Percentiles rank a stretch among this genome's conserved stretches.
phyloP scores from a whole-genome alignment of 1,140 invertebrate species.

The Heliconius nattereri region DNA sequence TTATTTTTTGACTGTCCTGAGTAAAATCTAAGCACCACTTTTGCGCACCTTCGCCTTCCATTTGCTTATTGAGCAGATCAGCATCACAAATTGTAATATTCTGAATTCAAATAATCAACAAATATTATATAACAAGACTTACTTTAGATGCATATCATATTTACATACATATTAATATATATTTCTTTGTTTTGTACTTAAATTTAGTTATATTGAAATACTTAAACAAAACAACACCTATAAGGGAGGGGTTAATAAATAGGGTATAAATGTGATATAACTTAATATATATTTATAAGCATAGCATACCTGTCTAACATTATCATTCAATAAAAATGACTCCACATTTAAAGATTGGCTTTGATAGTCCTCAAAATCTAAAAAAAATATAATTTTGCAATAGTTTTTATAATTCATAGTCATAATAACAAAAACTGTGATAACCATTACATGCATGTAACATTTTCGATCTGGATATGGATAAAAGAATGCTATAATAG shows the following conservation, averaged over 20 bases:
- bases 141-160: conserved; percentile 5
- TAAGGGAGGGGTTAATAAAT: too few relatives aligned
- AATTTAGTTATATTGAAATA: too few relatives aligned
- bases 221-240: too few relatives aligned
- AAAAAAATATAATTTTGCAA: conserved; percentile 31
- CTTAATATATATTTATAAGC: conserved; percentile 5
- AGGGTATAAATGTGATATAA: too few relatives aligned
- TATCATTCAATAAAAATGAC: conserved; percentile 51
- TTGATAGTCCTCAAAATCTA: conserved; percentile 44
- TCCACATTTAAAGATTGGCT: conserved; percentile 52
- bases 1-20: conserved; percentile 40
- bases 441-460: neutral
- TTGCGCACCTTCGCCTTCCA: conserved; percentile 26
- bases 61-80: conserved; percentile 29
- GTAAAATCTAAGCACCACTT: conserved; percentile 49
- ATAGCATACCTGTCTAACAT: conserved; percentile 45
- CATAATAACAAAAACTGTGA: neutral
- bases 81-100: conserved; percentile 38
- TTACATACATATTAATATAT: neutral
- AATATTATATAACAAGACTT: conserved; percentile 8
- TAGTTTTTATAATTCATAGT: neutral
- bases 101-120: conserved; percentile 32
- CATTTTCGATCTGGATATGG: too few relatives aligned
- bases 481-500: too few relatives aligned
- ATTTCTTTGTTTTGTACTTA: too few relatives aligned